phyloP scores from a whole-genome alignment of 2,888 invertebrate genomes.

The Epinotia brunnichana region DNA sequence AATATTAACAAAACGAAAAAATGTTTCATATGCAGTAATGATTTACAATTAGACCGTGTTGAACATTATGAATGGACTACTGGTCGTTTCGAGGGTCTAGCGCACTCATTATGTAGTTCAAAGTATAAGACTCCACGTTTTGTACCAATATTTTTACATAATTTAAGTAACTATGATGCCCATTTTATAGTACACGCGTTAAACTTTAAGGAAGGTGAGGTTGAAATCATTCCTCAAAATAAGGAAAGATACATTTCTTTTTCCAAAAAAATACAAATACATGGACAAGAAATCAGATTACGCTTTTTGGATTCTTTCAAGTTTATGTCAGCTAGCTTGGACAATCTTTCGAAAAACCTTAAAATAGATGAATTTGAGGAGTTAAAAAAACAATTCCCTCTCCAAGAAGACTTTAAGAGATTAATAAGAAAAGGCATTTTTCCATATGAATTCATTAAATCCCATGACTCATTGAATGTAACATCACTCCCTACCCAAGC shows the following conservation, averaged over 20 bases:
- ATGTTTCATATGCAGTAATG: conserved; percentile 23
- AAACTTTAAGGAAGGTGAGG: not conserved
- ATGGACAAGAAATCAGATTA: not conserved
- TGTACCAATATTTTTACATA: conserved; percentile 11
- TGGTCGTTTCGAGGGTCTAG: conserved; percentile 6
- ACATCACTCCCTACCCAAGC: conserved; percentile 28
- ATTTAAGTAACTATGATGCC: conserved; percentile 8
- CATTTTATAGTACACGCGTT: conserved; percentile 7
- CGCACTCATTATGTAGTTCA: no score
- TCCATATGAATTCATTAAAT: conserved; percentile 39
- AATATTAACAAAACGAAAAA: not conserved
- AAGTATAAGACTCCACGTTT: not conserved
- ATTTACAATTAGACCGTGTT: not conserved
- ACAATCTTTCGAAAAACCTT: conserved; percentile 15
- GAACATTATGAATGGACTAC: conserved; percentile 14
- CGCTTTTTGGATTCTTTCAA: conserved; percentile 19
- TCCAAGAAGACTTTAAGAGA: not conserved
- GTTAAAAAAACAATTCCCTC: not conserved
- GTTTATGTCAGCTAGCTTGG: conserved; percentile 10
- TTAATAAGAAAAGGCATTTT: conserved; percentile 35
- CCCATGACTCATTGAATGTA: conserved; percentile 12
- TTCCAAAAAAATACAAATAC: not conserved
- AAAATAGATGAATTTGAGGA: conserved; percentile 5
- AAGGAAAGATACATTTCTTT: conserved; percentile 44
- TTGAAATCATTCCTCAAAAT: conserved; percentile 3